A percentile compares a stretch with the other conserved stretches of the same genome.
These are phyloP conservation scores for Macaca nemestrina DNA, from an alignment of 2,113 vertebrate genomes.

Conservation along the genomic window DNA sequence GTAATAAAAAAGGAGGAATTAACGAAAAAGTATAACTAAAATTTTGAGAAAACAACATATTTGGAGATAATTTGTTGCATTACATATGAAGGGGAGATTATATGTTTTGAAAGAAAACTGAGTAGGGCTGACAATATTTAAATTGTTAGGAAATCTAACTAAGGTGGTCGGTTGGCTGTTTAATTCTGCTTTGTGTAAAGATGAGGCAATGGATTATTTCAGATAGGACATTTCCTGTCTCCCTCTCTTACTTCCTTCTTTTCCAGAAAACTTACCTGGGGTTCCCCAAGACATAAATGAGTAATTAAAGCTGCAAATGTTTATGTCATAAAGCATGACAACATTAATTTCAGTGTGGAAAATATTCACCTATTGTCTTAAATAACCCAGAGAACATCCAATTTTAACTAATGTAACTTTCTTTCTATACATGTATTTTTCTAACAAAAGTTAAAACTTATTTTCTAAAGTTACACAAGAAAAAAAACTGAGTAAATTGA, in stretches of 20 bases:
- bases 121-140: background rate
- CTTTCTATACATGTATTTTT: background rate
- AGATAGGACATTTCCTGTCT: background rate
- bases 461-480: background rate
- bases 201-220: background rate
- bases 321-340: background rate
- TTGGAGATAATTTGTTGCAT: background rate
- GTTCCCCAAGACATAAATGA: background rate
- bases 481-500: background rate
- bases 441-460: background rate
- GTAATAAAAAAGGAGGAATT: background rate
- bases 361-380: background rate
- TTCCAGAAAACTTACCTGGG: background rate
- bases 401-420: background rate
- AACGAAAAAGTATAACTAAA: background rate
- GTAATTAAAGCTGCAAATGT: background rate
- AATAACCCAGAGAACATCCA: background rate
- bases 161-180: background rate
- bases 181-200: background rate
- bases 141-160: background rate
- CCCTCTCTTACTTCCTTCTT: background rate
- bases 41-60: background rate
- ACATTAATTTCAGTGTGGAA: conserved; percentile 21
- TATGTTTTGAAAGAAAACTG: background rate
- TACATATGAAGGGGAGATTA: background rate